These are phyloP conservation scores for Tympanuchus pallidicinctus DNA, from an alignment of 2,113 vertebrate species.

Conservation along the genomic window DNA sequence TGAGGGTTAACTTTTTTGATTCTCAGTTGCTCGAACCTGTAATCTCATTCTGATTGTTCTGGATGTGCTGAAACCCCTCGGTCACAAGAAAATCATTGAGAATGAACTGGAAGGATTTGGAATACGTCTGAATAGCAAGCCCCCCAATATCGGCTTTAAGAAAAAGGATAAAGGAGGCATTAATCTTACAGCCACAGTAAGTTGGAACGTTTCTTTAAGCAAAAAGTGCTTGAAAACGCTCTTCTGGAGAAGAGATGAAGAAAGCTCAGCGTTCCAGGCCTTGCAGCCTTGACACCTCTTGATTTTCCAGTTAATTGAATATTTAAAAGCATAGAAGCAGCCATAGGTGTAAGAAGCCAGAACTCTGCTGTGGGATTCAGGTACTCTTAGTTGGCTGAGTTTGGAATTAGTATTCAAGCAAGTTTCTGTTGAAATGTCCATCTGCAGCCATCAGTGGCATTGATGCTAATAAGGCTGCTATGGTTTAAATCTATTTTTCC, in stretches of 20 bases:
- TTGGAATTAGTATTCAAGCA: fast-evolving
- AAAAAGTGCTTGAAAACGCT: neutral
- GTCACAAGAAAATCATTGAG: slow-evolving; percentile 98
- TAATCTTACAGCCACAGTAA: slow-evolving; percentile 96
- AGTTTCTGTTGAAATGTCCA: neutral
- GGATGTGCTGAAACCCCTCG: slow-evolving; percentile 95
- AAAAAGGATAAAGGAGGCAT: slow-evolving; percentile 99
- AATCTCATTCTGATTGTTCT: slow-evolving; percentile 97
- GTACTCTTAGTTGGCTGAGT: neutral
- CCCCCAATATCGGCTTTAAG: slow-evolving; percentile 98
- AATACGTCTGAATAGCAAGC: slow-evolving; percentile 95
- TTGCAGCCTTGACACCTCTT: neutral
- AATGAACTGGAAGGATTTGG: slow-evolving; percentile 98
- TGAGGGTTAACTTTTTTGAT: neutral
- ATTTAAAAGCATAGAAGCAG: neutral
- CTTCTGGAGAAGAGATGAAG: neutral
- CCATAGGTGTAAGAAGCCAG: neutral
- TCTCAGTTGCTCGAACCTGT: slow-evolving; percentile 95
- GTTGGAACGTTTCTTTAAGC: slow-evolving; percentile 48
- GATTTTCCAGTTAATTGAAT: neutral
- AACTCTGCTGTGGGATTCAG: neutral
- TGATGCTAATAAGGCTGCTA: neutral
- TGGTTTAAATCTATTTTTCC: neutral
- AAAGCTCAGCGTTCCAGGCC: neutral
- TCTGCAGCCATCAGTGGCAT: neutral